Conservation (phyloP, 2,113 vertebrate species). For the Oenanthe oenanthe region DNA sequence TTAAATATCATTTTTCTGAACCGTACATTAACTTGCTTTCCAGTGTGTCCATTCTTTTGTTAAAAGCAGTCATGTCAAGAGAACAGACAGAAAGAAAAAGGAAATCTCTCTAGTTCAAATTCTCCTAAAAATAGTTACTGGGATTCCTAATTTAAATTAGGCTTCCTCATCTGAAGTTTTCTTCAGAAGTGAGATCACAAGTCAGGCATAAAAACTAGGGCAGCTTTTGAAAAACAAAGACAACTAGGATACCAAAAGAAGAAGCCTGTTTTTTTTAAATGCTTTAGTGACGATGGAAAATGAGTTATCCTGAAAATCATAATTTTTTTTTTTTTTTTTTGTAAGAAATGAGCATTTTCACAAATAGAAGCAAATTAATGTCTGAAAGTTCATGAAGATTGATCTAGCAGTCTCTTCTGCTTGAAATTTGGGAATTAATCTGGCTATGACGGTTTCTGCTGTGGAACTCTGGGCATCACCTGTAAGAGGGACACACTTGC, state of each 20-base stretch:
- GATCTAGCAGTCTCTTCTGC: not conserved
- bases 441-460: not conserved
- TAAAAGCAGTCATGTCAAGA: not conserved
- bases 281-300: not conserved
- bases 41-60: not conserved
- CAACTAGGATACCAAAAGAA: not conserved
- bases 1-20: not conserved
- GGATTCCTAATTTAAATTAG: not conserved
- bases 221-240: not conserved
- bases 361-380: not conserved
- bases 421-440: not conserved
- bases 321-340: not conserved
- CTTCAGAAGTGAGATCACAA: not conserved
- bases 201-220: not conserved
- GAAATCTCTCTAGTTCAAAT: not conserved
- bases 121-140: not conserved
- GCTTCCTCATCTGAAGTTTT: not conserved
- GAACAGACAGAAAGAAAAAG: not conserved
- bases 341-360: not conserved
- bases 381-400: not conserved
- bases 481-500: rapidly evolving
- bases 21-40: not conserved
- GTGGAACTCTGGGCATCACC: not conserved
- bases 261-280: not conserved
- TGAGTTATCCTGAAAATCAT: not conserved